Evolutionary conservation across 2,888 invertebrate species (phyloP).

Genomic region (Idaea biselata): DNA sequence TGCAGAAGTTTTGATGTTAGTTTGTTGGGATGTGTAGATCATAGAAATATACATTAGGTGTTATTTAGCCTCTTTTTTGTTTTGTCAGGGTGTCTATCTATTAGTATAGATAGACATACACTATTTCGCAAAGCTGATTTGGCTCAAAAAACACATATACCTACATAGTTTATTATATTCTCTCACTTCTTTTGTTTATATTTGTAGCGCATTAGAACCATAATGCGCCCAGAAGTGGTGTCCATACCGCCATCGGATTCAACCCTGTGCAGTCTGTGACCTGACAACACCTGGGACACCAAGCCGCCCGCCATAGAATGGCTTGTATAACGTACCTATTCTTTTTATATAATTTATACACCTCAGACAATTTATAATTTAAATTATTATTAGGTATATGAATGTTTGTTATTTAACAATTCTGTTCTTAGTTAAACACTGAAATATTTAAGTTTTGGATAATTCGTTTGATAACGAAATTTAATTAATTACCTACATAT

Average conservation of each 20-base stretch:
- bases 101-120: no score
- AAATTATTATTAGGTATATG: no score
- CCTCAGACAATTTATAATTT: neutral
- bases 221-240: constrained; percentile 59
- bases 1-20: no score
- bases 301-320: constrained; percentile 64
- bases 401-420: no score
- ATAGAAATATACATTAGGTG: no score
- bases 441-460: neutral
- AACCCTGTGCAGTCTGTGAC: constrained; percentile 71
- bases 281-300: constrained; percentile 40
- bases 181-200: neutral
- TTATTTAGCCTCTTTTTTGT: no score
- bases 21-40: no score
- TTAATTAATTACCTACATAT: no score
- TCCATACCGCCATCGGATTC: constrained; percentile 63
- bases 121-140: no score
- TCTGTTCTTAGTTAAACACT: neutral
- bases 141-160: neutral
- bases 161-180: neutral
- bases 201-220: constrained; percentile 61
- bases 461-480: neutral
- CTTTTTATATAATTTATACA: constrained; percentile 1
- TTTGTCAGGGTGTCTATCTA: no score
- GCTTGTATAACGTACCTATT: constrained; percentile 56